phyloP scores from a whole-genome alignment of 2,888 invertebrate genomes.

The Brachycybe producta region DNA sequence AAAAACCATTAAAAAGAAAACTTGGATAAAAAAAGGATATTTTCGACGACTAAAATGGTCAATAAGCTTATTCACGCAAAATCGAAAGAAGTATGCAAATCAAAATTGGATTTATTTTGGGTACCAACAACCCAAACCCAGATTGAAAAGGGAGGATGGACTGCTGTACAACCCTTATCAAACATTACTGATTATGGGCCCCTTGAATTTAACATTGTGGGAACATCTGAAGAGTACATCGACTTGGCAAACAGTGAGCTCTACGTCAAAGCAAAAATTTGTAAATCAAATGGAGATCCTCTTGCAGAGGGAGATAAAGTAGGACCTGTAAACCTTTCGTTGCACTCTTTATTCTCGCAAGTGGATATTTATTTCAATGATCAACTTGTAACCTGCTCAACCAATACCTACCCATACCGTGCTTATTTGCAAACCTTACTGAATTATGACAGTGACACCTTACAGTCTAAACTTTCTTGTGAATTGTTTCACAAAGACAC shows the following conservation, averaged over 20 bases:
- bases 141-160: not conserved
- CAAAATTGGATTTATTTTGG: no score
- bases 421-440: not conserved
- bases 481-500: not conserved
- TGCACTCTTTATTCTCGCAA: conserved; percentile 2
- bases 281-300: not conserved
- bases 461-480: not conserved
- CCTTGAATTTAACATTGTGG: not conserved
- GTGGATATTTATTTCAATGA: not conserved
- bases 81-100: not conserved
- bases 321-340: not conserved
- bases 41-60: not conserved
- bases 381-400: not conserved
- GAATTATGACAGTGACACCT: not conserved
- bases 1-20: not conserved
- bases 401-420: not conserved
- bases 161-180: not conserved
- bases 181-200: not conserved
- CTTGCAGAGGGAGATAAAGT: not conserved
- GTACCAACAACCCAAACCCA: not conserved
- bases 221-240: not conserved
- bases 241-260: not conserved
- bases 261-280: not conserved
- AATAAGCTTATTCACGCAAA: no score
- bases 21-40: not conserved